phyloP scores from a whole-genome alignment of 2,797 vertebrate species.

The Erpetoichthys calabaricus region DNA sequence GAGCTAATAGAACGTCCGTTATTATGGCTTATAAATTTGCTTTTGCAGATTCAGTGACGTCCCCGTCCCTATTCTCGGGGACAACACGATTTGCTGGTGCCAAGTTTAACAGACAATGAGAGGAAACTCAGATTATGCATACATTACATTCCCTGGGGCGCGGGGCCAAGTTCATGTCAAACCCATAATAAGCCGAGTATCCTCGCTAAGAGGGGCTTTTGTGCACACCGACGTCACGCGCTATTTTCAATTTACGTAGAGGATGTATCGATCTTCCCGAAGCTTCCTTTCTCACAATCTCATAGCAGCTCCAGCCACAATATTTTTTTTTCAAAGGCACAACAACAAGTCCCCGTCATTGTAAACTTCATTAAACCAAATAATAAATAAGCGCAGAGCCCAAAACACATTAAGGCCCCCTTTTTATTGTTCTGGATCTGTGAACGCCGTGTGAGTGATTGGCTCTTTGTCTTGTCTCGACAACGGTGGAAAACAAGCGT shows the following conservation, averaged over 20 bases:
- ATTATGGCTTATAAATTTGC: conserved; percentile 72
- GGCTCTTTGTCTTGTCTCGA: conserved; percentile 19
- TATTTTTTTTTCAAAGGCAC: conserved; percentile 33
- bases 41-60: conserved; percentile 56
- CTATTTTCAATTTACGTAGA: conserved; percentile 80
- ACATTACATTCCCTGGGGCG: conserved; percentile 79
- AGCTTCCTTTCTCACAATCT: conserved; percentile 95
- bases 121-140: conserved; percentile 97
- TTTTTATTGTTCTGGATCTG: conserved; percentile 28
- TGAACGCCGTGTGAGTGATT: conserved; percentile 22
- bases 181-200: conserved; percentile 85
- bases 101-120: conserved; percentile 88
- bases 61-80: conserved; percentile 57
- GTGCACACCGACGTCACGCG: conserved; percentile 71
- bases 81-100: conserved; percentile 61
- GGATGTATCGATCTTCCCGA: conserved; percentile 87
- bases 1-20: conserved; percentile 65
- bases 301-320: conserved; percentile 54
- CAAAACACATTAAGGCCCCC: conserved; percentile 40
- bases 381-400: conserved; percentile 50
- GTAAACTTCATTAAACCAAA: conserved; percentile 49
- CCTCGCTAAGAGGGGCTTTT: conserved; percentile 74
- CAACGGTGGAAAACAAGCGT: conserved; percentile 14
- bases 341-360: conserved; percentile 15
- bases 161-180: conserved; percentile 87